A percentile compares a stretch with the other conserved stretches of the same genome.
Conservation (phyloP, 2,797 vertebrate genomes). For the Loris lydekkerianus region DNA sequence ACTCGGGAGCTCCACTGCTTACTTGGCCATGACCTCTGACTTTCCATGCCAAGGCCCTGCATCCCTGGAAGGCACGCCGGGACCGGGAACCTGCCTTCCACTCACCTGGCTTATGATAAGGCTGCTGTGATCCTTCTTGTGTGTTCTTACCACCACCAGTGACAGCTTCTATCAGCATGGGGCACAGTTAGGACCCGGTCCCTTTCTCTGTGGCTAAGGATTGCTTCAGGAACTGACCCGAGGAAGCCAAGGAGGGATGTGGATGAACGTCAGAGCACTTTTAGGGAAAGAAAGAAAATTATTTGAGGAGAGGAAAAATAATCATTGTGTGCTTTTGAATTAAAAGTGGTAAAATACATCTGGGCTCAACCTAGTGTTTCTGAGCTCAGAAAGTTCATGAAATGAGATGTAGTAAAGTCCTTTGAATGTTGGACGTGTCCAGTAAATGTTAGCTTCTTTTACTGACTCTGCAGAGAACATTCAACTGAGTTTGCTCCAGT, state of each 20-base stretch:
- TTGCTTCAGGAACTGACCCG: background rate
- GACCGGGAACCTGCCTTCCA: background rate
- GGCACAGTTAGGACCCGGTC: background rate
- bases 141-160: background rate
- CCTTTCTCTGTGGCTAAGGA: background rate
- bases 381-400: background rate
- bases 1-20: background rate
- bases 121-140: background rate
- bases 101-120: background rate
- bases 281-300: background rate
- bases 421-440: rapidly evolving
- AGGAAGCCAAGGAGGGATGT: background rate
- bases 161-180: background rate
- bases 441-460: background rate
- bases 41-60: rapidly evolving
- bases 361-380: background rate
- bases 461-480: background rate
- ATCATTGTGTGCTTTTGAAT: background rate
- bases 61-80: rapidly evolving
- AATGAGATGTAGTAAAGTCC: no score
- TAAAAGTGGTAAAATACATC: background rate
- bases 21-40: background rate
- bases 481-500: rapidly evolving
- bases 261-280: background rate
- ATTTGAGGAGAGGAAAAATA: background rate